Evolutionary conservation across 1,140 invertebrate species (phyloP), one percentile per base, ranked within the genome.

Genomic region (Drosophila eugracilis): DNA sequence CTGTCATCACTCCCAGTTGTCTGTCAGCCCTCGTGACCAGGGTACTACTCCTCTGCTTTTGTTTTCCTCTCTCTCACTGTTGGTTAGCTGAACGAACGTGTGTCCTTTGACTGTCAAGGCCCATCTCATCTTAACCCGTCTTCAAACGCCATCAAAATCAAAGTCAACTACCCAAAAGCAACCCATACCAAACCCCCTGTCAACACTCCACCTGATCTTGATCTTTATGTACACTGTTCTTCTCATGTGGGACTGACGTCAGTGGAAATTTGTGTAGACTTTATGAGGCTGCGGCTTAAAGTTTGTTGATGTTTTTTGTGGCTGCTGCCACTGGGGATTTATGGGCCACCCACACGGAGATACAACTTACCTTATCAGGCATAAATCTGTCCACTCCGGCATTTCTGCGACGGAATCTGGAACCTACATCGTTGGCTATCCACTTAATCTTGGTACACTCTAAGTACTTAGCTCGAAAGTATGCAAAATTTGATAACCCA

Each of bases 301-400:
- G 60, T 54, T 37, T 78, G 79, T 85, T 79, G 63, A 79, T 85
- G 59, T 84, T 78, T 57, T 75, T 54, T 77, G 59, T 69, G 74
- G 50, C 58, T 63, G 67, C 53, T 83, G 78, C 78, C 78, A 83
- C 78, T 63, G 75, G 63, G 71, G 65, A 84, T 66, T 85, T 84
- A 84, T 84, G 79, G 54, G 59, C 58, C 49, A 47, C 70, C 53
- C 37, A 44, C 59, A 36, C 37, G 57, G 55, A 63, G 36, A 41
- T n/a, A 42, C 6, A 37, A 28, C 30, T 70, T 80, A 73, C 42
- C 41, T 70, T 71, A 70, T 48, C 66, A 57, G 34, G 14, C 54
- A 62, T 63, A 63, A 62, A 63, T 63, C 55, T 62, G 59, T 36
- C 55, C 26, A 5, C 30, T 24, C 21, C 24, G 53, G 21, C 22